Evolutionary conservation across 2,113 vertebrate genomes (phyloP), one percentile per base, ranked within the genome.

Genomic region (Clarias batrachus): DNA sequence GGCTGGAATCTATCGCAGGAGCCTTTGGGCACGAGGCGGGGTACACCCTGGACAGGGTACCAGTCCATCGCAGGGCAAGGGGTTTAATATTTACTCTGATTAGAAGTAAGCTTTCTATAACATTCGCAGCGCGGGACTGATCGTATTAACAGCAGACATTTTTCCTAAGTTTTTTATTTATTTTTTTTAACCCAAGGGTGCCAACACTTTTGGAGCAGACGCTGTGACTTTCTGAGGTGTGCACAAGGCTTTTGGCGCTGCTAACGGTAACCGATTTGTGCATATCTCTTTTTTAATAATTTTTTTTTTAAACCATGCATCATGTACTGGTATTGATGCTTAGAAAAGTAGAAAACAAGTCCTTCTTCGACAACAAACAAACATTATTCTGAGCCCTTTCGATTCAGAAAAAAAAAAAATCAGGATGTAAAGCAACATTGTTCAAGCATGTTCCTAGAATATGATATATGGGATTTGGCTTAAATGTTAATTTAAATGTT

Each of bases 401-500:
- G 13, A 79, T 78, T n/a, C 74, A 19, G 60, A 48, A 48, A 48
- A 48, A 27, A 21, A 37, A 48, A 12, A 48, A 12, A 7, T 70
- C n/a, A 60, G 37, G 37, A 54, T 80, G 48, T 59, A 23, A 80
- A 73, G 30, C 27, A 57, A 60, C 48, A 81, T 10, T 7, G 16
- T 77, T 65, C 63, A 84, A n/a, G 71, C 71, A 65, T 81, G 79
- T 87, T 86, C 48, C 76, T 87, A 86, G 82, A 66, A 86, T 90
- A 79, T 90, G 33, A 89, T 86, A 88, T 71, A 83, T 13, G 23
- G 21, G 56, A 80, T 77, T 77, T 54, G 4, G 71, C 11, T 74
- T 52, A 93, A 91, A 92, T 90, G 74, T n/a, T n/a, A n/a, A n/a
- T n/a, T n/a, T n/a, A n/a, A n/a, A n/a, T 92, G 92, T 92, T 91